These are phyloP conservation scores for Phylloscopus trochilus DNA, from an alignment of 2,113 vertebrate genomes.

Conservation along the genomic window DNA sequence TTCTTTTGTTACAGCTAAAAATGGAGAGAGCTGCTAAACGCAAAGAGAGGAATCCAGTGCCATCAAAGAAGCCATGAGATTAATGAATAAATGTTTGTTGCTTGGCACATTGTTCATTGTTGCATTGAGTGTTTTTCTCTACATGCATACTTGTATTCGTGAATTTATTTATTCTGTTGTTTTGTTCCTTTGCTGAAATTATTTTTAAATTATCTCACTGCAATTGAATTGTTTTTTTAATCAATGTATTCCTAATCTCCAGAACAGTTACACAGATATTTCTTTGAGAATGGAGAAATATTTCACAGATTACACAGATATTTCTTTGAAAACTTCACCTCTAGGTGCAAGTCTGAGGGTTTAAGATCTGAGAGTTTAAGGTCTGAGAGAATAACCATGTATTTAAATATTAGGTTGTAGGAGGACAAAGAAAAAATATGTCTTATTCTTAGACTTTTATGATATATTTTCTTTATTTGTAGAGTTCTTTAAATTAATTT, in stretches of 20 bases:
- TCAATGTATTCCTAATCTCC: background rate
- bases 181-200: background rate
- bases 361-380: background rate
- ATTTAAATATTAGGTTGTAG: background rate
- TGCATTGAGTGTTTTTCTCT: background rate
- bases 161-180: background rate
- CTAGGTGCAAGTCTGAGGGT: background rate
- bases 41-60: constrained; percentile 35
- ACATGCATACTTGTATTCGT: background rate
- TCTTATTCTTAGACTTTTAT: background rate
- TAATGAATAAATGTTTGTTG: background rate
- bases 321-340: background rate
- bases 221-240: background rate
- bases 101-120: background rate
- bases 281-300: background rate
- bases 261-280: background rate
- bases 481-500: background rate
- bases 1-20: constrained; percentile 70
- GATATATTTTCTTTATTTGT: background rate
- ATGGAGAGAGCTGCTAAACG: constrained; percentile 65
- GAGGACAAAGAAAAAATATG: background rate
- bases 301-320: background rate
- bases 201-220: background rate
- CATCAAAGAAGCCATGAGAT: constrained; percentile 39
- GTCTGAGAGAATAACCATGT: background rate